Conservation (phyloP, 2,888 invertebrate genomes). For the Eustalomyia histrio region DNA sequence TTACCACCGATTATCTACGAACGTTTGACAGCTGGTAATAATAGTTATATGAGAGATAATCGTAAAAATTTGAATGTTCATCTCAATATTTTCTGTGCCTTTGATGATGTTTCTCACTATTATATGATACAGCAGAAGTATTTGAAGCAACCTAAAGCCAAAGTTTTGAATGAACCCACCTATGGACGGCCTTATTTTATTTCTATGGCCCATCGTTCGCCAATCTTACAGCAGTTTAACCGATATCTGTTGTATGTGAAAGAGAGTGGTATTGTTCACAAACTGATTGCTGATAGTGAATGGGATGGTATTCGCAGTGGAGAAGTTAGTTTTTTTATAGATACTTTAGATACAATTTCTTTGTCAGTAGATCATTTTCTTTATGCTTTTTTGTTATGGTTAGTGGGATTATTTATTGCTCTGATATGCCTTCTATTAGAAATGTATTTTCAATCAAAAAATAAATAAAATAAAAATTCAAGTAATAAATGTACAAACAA, state of each 20-base stretch:
- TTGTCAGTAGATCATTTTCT: slow-evolving; percentile 19
- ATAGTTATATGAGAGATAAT: slow-evolving; percentile 1
- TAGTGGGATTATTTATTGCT: neutral
- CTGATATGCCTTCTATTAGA: neutral
- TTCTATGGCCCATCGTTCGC: neutral
- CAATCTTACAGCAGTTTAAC: slow-evolving; percentile 32
- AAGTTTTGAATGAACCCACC: neutral
- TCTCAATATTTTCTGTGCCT: slow-evolving; percentile 5
- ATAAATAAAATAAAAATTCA: neutral
- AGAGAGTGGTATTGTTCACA: slow-evolving; percentile 31
- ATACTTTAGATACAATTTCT: neutral
- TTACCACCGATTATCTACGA: slow-evolving; percentile 1
- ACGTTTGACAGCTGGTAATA: slow-evolving; percentile 22
- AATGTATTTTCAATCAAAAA: neutral
- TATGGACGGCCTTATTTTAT: slow-evolving; percentile 13
- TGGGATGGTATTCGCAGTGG: slow-evolving; percentile 34
- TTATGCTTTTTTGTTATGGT: slow-evolving; percentile 14
- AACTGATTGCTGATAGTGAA: slow-evolving; percentile 2
- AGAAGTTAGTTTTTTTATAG: slow-evolving; percentile 18
- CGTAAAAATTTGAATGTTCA: slow-evolving; percentile 31
- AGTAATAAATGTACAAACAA: too few relatives aligned
- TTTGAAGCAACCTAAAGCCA: slow-evolving; percentile 19
- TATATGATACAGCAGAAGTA: slow-evolving; percentile 32
- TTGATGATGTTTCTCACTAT: slow-evolving; percentile 8
- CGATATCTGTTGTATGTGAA: slow-evolving; percentile 24